Evolutionary conservation across 2,888 invertebrate genomes (phyloP).

Genomic region (Pachydiplax longipennis): DNA sequence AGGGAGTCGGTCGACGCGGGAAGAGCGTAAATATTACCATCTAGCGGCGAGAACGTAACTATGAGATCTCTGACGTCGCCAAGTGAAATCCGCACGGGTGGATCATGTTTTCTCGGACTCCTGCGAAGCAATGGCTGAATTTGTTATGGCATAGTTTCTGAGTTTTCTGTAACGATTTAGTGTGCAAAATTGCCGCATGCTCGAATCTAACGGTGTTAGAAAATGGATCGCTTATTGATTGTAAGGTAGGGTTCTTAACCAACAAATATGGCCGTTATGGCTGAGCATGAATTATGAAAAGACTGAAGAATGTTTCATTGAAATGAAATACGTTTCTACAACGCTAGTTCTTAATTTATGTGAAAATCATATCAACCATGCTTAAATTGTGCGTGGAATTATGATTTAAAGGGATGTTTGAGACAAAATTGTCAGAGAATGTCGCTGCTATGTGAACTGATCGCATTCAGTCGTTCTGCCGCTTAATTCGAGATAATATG

Average conservation of each 20-base stretch:
- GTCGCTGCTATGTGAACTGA: background rate
- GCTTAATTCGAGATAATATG: constrained; percentile 44
- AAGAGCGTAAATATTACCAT: no score
- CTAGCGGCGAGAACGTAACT: no score
- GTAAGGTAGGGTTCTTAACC: background rate
- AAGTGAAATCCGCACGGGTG: no score
- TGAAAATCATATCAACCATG: background rate
- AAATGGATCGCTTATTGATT: background rate
- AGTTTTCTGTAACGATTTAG: background rate
- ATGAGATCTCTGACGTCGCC: no score
- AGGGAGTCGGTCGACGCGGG: no score
- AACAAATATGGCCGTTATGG: background rate
- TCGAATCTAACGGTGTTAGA: background rate
- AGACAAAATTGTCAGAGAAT: background rate
- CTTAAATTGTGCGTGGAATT: background rate
- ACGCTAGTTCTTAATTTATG: background rate
- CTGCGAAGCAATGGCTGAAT: background rate
- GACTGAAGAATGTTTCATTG: background rate
- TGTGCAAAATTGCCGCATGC: background rate
- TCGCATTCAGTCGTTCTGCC: background rate
- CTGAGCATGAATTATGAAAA: background rate
- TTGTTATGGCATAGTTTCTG: background rate
- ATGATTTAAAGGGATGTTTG: background rate
- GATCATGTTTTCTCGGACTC: background rate
- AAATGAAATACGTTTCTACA: background rate